Evolutionary conservation across 2,113 vertebrate species (phyloP).

Genomic region (Pomatostomus ruficeps): DNA sequence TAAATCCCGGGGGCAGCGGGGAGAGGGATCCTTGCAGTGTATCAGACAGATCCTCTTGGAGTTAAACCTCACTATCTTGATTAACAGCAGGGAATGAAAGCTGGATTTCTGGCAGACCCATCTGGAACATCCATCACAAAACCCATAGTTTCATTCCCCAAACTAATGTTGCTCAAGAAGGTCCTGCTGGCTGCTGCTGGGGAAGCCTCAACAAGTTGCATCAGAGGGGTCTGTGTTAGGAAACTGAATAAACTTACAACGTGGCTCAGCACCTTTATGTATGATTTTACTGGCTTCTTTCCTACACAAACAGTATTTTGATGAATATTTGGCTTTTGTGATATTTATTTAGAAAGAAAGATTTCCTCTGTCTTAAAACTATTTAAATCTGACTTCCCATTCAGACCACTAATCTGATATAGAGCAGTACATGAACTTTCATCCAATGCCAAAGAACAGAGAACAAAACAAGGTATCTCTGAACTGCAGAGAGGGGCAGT

Average conservation of each 20-base stretch:
- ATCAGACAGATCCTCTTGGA: not conserved
- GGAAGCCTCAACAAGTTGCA: not conserved
- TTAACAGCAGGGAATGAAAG: not conserved
- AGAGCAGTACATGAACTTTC: not conserved
- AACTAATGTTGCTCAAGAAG: not conserved
- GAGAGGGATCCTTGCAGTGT: not conserved
- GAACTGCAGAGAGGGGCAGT: not conserved
- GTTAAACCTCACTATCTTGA: not conserved
- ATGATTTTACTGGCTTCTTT: conserved; percentile 1
- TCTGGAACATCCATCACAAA: not conserved
- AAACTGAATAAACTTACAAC: not conserved
- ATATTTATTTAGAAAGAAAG: conserved; percentile 26
- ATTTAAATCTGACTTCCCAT: conserved; percentile 26
- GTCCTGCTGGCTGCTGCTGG: not conserved
- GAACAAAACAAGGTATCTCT: not conserved
- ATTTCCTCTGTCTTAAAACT: conserved; percentile 28
- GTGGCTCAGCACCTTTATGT: not conserved
- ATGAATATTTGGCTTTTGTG: conserved; percentile 9
- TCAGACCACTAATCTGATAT: not conserved
- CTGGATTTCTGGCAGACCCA: not conserved
- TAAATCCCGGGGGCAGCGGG: not conserved
- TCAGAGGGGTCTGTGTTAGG: not conserved
- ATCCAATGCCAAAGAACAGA: not conserved
- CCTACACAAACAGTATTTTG: conserved; percentile 12
- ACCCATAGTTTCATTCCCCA: fast-evolving